Evolutionary conservation across 2,888 invertebrate species (phyloP).

Genomic region (Apotomis betuletana): DNA sequence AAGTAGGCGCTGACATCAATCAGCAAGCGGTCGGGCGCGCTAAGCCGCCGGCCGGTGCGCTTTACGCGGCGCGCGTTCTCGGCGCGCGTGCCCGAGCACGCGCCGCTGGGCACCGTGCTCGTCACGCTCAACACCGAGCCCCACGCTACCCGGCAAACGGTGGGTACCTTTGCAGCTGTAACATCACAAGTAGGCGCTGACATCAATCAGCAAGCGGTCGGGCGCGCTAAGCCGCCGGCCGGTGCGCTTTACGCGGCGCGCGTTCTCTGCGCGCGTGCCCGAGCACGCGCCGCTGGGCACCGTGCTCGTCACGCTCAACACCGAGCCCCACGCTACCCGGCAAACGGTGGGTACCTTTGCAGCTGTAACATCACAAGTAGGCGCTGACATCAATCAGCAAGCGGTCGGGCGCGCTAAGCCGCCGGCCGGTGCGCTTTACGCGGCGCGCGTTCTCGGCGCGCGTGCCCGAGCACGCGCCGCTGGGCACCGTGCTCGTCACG

Average conservation of each 20-base stretch:
- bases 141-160: conserved; percentile 67
- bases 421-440: too few species aligned
- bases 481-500: conserved; percentile 79
- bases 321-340: conserved; percentile 77
- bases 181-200: too few species aligned
- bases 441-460: conserved; percentile 73
- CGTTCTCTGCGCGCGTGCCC: conserved; percentile 84
- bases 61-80: conserved; percentile 89
- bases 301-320: conserved; percentile 46
- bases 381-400: too few species aligned
- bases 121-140: conserved; percentile 86
- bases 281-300: conserved; percentile 91
- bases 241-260: too few species aligned
- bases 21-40: conserved; percentile 44
- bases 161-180: conserved; percentile 11
- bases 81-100: conserved; percentile 89
- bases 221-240: not conserved
- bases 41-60: conserved; percentile 77
- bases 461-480: conserved; percentile 90
- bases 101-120: conserved; percentile 88
- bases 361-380: too few species aligned
- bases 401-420: not conserved
- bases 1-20: too few species aligned
- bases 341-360: conserved; percentile 21
- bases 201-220: too few species aligned